Conservation (phyloP, 2,888 invertebrate species). For the Lycophotia porphyrea region DNA sequence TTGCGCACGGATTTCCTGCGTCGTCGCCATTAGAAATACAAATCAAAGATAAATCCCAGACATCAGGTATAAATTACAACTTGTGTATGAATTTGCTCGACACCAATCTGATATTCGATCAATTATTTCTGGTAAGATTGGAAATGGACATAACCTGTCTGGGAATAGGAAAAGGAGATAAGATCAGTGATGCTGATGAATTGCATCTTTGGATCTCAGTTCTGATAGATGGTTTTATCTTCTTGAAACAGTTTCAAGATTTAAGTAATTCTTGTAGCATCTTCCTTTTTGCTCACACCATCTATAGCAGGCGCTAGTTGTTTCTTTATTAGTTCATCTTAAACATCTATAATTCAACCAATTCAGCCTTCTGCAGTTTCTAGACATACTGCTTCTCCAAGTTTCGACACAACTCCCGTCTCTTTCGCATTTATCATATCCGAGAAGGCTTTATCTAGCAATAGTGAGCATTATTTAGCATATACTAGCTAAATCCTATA, state of each 20-base stretch:
- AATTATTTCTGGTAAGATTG: background rate
- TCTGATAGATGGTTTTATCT: background rate
- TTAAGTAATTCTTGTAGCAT: background rate
- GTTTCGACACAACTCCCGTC: background rate
- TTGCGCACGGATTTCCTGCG: slow-evolving; percentile 58
- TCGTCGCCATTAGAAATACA: slow-evolving; percentile 52
- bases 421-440: background rate
- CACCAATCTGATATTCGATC: slow-evolving; percentile 16
- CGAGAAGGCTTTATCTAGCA: slow-evolving; percentile 13
- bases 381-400: background rate
- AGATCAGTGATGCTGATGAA: background rate
- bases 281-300: background rate
- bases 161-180: slow-evolving; percentile 3
- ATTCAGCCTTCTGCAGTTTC: too few species aligned
- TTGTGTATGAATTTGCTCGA: slow-evolving; percentile 22
- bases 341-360: too few species aligned
- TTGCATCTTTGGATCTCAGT: background rate
- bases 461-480: slow-evolving; percentile 26
- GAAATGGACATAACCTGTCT: background rate
- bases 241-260: background rate
- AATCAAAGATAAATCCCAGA: slow-evolving; percentile 44
- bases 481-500: slow-evolving; percentile 39
- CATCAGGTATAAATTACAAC: slow-evolving; percentile 38
- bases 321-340: background rate
- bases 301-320: background rate